Evolutionary conservation across 1,140 invertebrate species (phyloP).

Genomic region (Hormaphis cornu): DNA sequence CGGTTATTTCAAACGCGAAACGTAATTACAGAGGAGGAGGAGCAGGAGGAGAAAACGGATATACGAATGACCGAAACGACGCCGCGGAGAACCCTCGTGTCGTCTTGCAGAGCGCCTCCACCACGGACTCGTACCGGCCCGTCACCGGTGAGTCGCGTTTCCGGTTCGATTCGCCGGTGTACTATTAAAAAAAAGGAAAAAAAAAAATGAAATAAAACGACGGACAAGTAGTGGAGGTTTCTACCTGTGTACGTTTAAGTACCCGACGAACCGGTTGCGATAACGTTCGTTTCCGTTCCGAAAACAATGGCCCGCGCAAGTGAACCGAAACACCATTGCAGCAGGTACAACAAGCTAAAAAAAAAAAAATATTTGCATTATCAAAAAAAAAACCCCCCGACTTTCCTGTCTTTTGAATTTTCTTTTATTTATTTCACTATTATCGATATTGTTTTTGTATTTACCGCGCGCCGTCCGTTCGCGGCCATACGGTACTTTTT

Average conservation of each 20-base stretch:
- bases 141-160: constrained; percentile 12
- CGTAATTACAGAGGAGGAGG: not conserved
- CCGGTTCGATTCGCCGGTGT: constrained; percentile 18
- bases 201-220: too few relatives aligned
- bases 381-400: too few relatives aligned
- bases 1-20: too few relatives aligned
- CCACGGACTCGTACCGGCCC: not conserved
- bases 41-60: not conserved
- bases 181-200: too few relatives aligned
- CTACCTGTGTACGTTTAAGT: too few relatives aligned
- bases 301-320: constrained; percentile 24
- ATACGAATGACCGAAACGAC: not conserved
- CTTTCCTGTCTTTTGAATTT: too few relatives aligned
- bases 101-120: not conserved
- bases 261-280: constrained; percentile 25
- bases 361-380: not conserved
- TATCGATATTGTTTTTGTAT: too few relatives aligned
- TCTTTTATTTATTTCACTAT: too few relatives aligned
- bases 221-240: too few relatives aligned
- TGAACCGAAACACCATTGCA: constrained; percentile 2
- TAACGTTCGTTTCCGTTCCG: constrained; percentile 31
- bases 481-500: too few relatives aligned
- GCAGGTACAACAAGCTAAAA: too few relatives aligned
- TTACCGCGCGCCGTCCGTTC: too few relatives aligned
- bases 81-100: not conserved